Conservation (phyloP, 2,888 invertebrate genomes). For the Cantharis rustica region DNA sequence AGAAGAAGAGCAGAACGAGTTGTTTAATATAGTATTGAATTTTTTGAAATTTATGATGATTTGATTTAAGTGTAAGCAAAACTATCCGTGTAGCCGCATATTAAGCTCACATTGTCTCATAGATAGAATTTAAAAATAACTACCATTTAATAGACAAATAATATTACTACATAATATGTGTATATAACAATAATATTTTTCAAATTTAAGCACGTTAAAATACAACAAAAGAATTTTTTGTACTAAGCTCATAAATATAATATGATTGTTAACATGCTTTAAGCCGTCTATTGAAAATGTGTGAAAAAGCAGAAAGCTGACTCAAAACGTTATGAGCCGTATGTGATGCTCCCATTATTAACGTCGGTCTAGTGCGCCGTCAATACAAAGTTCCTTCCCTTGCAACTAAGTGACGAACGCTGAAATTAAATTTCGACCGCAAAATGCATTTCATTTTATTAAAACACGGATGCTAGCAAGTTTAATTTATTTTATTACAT, state of each 20-base stretch:
- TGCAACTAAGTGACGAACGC: constrained; percentile 34
- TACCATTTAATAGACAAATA: not conserved
- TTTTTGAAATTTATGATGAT: no score
- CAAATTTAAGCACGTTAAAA: not conserved
- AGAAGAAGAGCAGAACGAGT: no score
- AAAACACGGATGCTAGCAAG: constrained; percentile 34
- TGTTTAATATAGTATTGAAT: no score
- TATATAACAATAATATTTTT: not conserved
- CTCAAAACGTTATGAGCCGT: constrained; percentile 14
- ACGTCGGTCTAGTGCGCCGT: constrained; percentile 34
- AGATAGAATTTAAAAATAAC: not conserved
- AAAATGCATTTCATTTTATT: constrained; percentile 38
- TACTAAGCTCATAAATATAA: not conserved
- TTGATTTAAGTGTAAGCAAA: no score
- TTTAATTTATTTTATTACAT: constrained; percentile 34
- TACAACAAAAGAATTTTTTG: not conserved
- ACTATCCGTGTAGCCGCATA: no score
- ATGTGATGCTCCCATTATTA: constrained; percentile 38
- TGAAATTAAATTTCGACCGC: constrained; percentile 39
- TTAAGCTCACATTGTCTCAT: not conserved
- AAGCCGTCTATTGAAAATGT: constrained; percentile 1
- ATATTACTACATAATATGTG: not conserved
- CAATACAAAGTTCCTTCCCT: constrained; percentile 34
- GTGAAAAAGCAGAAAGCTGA: constrained; percentile 3
- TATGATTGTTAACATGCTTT: not conserved